Conservation (phyloP, 2,113 vertebrate genomes). For the Oplegnathus fasciatus region DNA sequence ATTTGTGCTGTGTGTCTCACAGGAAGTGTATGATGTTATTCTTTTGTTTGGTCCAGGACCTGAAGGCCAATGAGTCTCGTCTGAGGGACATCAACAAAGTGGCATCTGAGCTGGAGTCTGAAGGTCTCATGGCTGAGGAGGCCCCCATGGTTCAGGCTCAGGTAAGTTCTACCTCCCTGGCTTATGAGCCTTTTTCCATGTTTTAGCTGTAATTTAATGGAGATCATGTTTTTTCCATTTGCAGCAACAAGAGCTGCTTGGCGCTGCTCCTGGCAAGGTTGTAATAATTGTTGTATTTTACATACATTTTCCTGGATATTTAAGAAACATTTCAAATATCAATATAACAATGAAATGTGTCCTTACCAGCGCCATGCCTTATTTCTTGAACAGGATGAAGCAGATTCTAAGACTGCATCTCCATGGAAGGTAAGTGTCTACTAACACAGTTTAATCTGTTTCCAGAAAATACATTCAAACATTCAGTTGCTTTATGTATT, state of each 20-base stretch:
- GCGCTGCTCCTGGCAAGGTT: slow-evolving; percentile 88
- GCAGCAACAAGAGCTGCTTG: slow-evolving; percentile 87
- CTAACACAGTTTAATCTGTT: not conserved
- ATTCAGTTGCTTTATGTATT: slow-evolving; percentile 11
- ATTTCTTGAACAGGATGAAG: slow-evolving; percentile 88
- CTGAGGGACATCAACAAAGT: slow-evolving; percentile 99
- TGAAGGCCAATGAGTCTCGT: slow-evolving; percentile 98
- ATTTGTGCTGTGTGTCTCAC: not conserved
- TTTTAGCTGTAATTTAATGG: not conserved
- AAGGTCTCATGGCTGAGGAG: slow-evolving; percentile 97
- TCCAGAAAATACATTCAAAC: not conserved
- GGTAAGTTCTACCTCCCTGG: slow-evolving; percentile 73
- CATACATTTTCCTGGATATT: not conserved
- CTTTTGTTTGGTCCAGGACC: slow-evolving; percentile 84
- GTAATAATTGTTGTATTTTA: not conserved
- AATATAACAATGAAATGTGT: not conserved
- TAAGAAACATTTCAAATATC: not conserved
- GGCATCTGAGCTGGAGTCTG: slow-evolving; percentile 95
- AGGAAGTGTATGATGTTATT: not conserved
- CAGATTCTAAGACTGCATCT: slow-evolving; percentile 93
- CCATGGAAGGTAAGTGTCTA: slow-evolving; percentile 94
- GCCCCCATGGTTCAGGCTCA: slow-evolving; percentile 92
- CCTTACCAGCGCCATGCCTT: not conserved
- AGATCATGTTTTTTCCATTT: not conserved
- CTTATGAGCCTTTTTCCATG: not conserved